Evolutionary conservation across 2,888 invertebrate genomes (phyloP).

Genomic region (Megaustenia siamemsis): DNA sequence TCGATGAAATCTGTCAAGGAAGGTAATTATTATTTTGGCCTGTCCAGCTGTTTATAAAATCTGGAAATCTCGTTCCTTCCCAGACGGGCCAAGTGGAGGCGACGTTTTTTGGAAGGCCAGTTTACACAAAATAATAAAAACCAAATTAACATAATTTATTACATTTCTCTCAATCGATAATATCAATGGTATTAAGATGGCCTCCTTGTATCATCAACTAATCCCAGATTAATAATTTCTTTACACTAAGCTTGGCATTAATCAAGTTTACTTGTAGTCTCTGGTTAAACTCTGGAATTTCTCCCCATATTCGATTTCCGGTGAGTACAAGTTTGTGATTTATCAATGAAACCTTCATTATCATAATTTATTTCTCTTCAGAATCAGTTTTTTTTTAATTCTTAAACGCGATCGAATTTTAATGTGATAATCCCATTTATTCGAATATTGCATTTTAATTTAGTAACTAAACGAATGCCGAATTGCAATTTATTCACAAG

Average conservation of each 20-base stretch:
- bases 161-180: constrained; percentile 52
- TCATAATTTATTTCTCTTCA: constrained; percentile 48
- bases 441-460: too few relatives aligned
- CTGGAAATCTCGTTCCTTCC: neutral
- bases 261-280: neutral
- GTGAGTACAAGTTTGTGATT: constrained; percentile 21
- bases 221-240: neutral
- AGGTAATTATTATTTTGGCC: neutral
- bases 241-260: neutral
- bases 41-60: neutral
- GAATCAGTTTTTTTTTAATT: too few relatives aligned
- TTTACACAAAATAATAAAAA: constrained; percentile 49
- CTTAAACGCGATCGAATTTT: too few relatives aligned
- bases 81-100: constrained; percentile 50
- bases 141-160: constrained; percentile 77
- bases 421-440: too few relatives aligned
- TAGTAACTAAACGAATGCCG: too few relatives aligned
- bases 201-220: neutral
- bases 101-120: constrained; percentile 63
- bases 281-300: constrained; percentile 42
- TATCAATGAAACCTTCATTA: constrained; percentile 25
- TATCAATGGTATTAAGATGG: neutral
- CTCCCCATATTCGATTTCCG: constrained; percentile 44
- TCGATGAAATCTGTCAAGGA: too few relatives aligned
- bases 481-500: too few relatives aligned